Evolutionary conservation across 2,113 vertebrate genomes (phyloP), one percentile per base, ranked within the genome.

Genomic region (Oophaga pumilio): DNA sequence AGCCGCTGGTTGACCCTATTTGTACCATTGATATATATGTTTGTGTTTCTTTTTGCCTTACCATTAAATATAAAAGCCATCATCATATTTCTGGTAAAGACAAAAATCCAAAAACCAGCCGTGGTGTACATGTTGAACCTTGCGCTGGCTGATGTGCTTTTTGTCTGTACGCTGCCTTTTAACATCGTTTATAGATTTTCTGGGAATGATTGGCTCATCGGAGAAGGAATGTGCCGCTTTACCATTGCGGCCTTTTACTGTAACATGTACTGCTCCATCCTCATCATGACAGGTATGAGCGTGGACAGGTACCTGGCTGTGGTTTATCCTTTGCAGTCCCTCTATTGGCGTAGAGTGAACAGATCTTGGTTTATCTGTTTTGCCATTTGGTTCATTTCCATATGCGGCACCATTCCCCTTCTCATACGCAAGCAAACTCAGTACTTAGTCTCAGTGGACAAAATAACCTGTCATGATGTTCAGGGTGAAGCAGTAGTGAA

Each of bases 261-360:
- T 89, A 99, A 99, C 93, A 99, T 99, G 97, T 99, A 98, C 76
- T 97, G 97, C 89, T 99, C 98, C 0, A 85, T 99, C 85, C 94
- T 99, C 91, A 95, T 99, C 79, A 96, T 98, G 90, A 96, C 92
- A 0, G 95, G 94, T 87, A 99, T 99, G 26, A 96, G 97, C 87
- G 83, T 97, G 0, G 98, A 99, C 92, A 97, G 97, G 14, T 97
- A 97, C 91, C 91, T 99, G 87, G 97, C 97, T 0, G 97, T 99
- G 88, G 97, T 98, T 24, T 97, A 98, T 85, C 97, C 98, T 28
- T 96, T 98, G 64, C 91, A 95, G 85, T 96, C 97, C 0, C 94
- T 98, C 49, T 94, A 91, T 0, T 98, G 98, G 97, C 97, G 98
- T n/a, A 97, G 94, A 0, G 88, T 94, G 0, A 89, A 90, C 6